Base-by-base conservation (phyloP, 2,888 invertebrate species). In the Conistra vaccinii region DNA sequence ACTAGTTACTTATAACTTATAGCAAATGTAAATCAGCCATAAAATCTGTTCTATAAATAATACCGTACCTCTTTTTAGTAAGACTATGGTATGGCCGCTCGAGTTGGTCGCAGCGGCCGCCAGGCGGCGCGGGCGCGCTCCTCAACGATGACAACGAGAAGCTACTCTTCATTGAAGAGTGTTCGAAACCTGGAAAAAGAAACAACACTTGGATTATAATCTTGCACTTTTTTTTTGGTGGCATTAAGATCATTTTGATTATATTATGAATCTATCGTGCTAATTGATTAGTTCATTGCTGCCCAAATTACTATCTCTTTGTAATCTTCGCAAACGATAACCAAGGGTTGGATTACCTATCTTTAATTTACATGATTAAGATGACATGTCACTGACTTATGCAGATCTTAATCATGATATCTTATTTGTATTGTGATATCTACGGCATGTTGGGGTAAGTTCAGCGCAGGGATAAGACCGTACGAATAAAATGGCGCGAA, bases 1-100 rank as follows among this genome's bases (percentile, higher is more conserved):
- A 10, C 23, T 3, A 10, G 1, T 10, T 23, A n/a, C 23, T 10
- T 51, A 17, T 29, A 58, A 29, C 29, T 29, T 20, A 29, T 29
- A n/a, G 29, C 29, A 29, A 58, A 10, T 58, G 17, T 58, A 29
- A 58, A 32, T 58, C 10, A 58, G 20, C 2, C 10, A 29, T 32
- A 10, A 10, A 58, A 20, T 20, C 20, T 20, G 29, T 32, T 32
- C 1, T 60, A 60, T n/a, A n/a, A 2, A 45, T 20, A 53, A 12
- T 10, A 26, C 1, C 42, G 6, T 35, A 97, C 97, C 97, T 97
- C 95, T 98, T 98, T 92, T 98, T 97, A 73, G 98, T 98, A 89
- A 98, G 97, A 96, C 98, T 98, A 95, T 98, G 98, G 94, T 98
- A 98, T 68, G 98, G 98, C 92, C 98, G 97, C 94, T 98, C 98